Percentiles rank a stretch among this genome's conserved stretches.
Evolutionary conservation across 2,113 vertebrate genomes (phyloP).

Genomic region (Xenopus laevis): DNA sequence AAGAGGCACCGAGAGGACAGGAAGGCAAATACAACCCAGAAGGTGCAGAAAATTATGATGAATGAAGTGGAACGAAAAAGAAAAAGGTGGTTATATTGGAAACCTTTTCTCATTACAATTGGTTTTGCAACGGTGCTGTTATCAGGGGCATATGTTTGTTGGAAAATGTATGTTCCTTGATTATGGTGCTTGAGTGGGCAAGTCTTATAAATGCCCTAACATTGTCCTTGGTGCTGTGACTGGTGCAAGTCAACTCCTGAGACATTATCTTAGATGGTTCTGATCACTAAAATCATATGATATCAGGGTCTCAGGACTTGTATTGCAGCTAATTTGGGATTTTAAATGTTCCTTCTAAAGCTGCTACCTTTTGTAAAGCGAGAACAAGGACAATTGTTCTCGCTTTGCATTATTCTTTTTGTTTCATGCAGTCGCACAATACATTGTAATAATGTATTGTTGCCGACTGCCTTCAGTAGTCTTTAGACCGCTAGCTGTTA

Average conservation of each 20-base stretch:
- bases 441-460: constrained; percentile 8
- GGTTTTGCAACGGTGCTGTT: constrained; percentile 81
- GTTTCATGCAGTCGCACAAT: constrained; percentile 1
- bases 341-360: constrained; percentile 19
- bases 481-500: no score
- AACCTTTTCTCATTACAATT: constrained; percentile 82
- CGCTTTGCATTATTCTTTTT: constrained; percentile 2
- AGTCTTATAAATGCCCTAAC: neutral
- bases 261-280: constrained; percentile 41
- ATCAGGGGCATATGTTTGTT: constrained; percentile 77
- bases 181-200: constrained; percentile 43
- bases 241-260: constrained; percentile 50
- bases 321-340: constrained; percentile 56
- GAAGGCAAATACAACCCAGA: constrained; percentile 81
- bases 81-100: constrained; percentile 95
- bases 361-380: constrained; percentile 22
- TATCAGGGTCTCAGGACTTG: constrained; percentile 58
- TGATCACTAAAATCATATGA: constrained; percentile 48
- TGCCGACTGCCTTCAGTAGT: no score
- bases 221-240: constrained; percentile 44
- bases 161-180: constrained; percentile 78
- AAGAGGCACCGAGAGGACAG: constrained; percentile 84
- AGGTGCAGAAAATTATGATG: constrained; percentile 90
- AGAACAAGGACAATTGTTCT: constrained; percentile 4
- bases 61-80: constrained; percentile 85